Conservation (phyloP, 2,888 invertebrate species). For the Tetrapedia diversipes region DNA sequence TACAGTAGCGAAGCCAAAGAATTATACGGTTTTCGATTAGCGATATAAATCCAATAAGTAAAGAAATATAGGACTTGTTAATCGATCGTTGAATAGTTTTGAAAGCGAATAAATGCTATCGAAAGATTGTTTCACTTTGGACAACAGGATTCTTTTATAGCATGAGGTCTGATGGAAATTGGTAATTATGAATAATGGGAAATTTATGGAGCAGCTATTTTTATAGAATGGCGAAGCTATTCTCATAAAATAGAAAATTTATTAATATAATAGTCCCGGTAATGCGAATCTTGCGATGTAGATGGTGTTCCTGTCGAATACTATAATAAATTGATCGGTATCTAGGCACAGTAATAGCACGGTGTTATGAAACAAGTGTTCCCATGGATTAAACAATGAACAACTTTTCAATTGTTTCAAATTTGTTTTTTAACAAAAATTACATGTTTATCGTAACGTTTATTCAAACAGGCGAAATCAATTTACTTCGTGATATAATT, state of each 20-base stretch:
- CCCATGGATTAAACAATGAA: not conserved
- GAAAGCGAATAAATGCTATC: not conserved
- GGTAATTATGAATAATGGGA: not conserved
- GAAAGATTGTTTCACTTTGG: not conserved
- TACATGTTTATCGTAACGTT: too few relatives aligned
- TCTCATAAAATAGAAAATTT: not conserved
- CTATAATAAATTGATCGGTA: not conserved
- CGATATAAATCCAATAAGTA: too few relatives aligned
- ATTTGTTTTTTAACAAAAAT: too few relatives aligned
- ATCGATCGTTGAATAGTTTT: not conserved
- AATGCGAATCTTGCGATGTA: not conserved
- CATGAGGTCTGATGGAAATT: not conserved
- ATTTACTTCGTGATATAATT: not conserved
- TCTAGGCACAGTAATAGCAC: not conserved
- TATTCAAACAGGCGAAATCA: not conserved
- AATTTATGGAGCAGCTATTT: not conserved
- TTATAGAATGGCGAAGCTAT: not conserved
- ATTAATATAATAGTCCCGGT: not conserved
- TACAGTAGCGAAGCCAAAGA: too few relatives aligned
- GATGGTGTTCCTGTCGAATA: not conserved
- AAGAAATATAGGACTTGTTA: too few relatives aligned
- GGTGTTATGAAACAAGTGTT: not conserved
- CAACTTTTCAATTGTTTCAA: not conserved
- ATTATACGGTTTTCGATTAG: too few relatives aligned
- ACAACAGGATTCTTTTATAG: not conserved